A percentile compares a stretch with the other conserved stretches of the same genome.
Evolutionary conservation across 2,797 vertebrate species (phyloP).

Genomic region (Zalophus californianus): DNA sequence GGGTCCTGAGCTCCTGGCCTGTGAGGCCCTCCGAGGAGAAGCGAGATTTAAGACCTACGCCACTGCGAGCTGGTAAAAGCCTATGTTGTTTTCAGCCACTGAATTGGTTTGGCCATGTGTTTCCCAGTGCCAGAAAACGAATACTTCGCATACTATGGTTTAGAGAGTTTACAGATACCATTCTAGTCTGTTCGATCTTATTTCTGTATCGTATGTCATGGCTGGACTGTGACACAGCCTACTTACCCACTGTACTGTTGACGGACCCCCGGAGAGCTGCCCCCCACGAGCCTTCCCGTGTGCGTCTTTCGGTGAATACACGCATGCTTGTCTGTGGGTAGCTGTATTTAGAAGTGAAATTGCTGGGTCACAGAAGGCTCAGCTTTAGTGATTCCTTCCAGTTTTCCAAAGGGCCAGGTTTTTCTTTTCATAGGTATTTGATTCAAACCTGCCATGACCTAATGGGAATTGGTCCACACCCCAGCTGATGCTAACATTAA

Average conservation of each 20-base stretch:
- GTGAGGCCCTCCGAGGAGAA: not conserved
- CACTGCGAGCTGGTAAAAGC: not conserved
- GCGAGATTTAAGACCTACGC: not conserved
- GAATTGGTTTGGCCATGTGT: not conserved
- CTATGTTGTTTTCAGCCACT: not conserved
- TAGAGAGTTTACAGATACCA: not conserved
- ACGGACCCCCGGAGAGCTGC: not conserved
- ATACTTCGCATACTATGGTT: not conserved
- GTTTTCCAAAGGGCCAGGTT: not conserved
- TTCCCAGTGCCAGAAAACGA: not conserved
- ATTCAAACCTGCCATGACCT: conserved; percentile 15
- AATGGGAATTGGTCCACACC: not conserved
- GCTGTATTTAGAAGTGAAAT: not conserved
- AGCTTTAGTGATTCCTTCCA: not conserved
- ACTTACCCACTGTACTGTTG: not conserved
- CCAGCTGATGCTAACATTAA: not conserved
- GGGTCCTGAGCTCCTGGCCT: not conserved
- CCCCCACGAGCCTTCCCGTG: not conserved
- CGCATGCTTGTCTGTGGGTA: not conserved
- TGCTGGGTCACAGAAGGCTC: not conserved
- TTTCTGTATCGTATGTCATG: not conserved
- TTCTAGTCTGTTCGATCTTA: not conserved
- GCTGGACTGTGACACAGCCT: not conserved
- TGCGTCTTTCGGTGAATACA: not conserved
- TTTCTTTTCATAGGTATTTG: conserved; percentile 26